Evolutionary conservation across 92 coral and sea anemone genomes (phyloP).

Genomic region (Phenganax marumi): DNA sequence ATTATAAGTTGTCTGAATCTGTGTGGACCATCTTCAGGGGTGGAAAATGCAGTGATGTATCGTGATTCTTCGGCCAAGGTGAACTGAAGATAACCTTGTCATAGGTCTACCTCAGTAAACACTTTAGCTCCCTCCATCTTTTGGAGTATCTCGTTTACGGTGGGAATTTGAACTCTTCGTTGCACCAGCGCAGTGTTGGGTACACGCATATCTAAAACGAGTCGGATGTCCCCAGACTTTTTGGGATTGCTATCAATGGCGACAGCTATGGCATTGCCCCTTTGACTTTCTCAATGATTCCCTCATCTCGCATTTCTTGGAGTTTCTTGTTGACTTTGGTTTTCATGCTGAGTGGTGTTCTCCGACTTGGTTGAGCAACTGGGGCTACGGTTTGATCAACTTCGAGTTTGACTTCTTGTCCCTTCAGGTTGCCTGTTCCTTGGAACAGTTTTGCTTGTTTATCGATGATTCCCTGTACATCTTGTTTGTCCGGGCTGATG

Average conservation of each 20-base stretch:
- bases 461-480: slow-evolving; percentile 22
- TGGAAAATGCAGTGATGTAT: slow-evolving; percentile 46
- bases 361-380: slow-evolving; percentile 50
- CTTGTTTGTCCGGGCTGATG: slow-evolving; percentile 29
- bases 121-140: slow-evolving; percentile 54
- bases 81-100: slow-evolving; percentile 50
- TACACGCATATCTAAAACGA: slow-evolving; percentile 53
- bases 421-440: slow-evolving; percentile 57
- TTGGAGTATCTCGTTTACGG: slow-evolving; percentile 55
- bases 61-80: slow-evolving; percentile 57
- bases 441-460: slow-evolving; percentile 44
- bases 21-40: slow-evolving; percentile 34
- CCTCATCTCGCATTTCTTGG: slow-evolving; percentile 46
- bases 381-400: slow-evolving; percentile 54
- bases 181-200: slow-evolving; percentile 54
- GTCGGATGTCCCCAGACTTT: slow-evolving; percentile 56
- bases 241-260: slow-evolving; percentile 53
- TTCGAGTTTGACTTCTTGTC: slow-evolving; percentile 51
- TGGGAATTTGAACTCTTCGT: slow-evolving; percentile 56
- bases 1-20: not conserved
- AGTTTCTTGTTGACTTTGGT: slow-evolving; percentile 50
- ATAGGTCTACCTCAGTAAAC: slow-evolving; percentile 45
- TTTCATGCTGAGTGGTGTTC: slow-evolving; percentile 54
- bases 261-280: slow-evolving; percentile 55
- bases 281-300: slow-evolving; percentile 47